phyloP scores from a whole-genome alignment of 2,888 invertebrate species.

The Melieria picta region DNA sequence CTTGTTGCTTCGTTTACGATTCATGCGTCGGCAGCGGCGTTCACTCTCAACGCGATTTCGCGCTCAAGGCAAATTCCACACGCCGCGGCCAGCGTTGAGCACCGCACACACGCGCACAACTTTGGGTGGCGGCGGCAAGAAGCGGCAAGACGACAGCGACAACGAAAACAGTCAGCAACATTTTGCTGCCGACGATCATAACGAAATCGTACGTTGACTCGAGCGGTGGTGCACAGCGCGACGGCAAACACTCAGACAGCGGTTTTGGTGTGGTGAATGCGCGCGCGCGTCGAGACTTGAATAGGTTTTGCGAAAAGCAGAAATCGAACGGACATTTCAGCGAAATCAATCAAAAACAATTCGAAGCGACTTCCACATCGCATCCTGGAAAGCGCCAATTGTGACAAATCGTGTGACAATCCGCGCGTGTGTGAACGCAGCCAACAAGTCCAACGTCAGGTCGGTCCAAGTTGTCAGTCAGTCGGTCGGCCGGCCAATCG shows the following conservation, averaged over 20 bases:
- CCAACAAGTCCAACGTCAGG: too few species aligned
- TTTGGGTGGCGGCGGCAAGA: background rate
- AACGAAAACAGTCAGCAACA: constrained; percentile 46
- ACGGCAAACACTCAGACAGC: background rate
- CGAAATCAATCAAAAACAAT: too few species aligned
- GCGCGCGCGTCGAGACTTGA: background rate
- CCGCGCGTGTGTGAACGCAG: too few species aligned
- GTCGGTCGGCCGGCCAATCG: too few species aligned
- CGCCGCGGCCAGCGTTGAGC: background rate
- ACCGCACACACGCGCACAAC: too few species aligned
- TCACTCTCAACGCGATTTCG: constrained; percentile 20
- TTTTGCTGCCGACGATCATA: constrained; percentile 53
- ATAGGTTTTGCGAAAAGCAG: too few species aligned
- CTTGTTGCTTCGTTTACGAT: background rate
- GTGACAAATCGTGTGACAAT: too few species aligned
- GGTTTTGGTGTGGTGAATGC: background rate
- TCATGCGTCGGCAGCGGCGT: background rate
- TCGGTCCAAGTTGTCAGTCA: too few species aligned
- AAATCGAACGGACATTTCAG: too few species aligned
- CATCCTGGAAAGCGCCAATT: too few species aligned
- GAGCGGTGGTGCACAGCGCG: constrained; percentile 41
- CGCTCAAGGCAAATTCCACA: constrained; percentile 30
- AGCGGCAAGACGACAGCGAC: constrained; percentile 11
- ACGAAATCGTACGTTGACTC: constrained; percentile 60
- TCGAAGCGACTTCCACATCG: too few species aligned